Evolutionary conservation across 2,797 vertebrate genomes (phyloP), one percentile per base, ranked within the genome.

Genomic region (Argentina silus): DNA sequence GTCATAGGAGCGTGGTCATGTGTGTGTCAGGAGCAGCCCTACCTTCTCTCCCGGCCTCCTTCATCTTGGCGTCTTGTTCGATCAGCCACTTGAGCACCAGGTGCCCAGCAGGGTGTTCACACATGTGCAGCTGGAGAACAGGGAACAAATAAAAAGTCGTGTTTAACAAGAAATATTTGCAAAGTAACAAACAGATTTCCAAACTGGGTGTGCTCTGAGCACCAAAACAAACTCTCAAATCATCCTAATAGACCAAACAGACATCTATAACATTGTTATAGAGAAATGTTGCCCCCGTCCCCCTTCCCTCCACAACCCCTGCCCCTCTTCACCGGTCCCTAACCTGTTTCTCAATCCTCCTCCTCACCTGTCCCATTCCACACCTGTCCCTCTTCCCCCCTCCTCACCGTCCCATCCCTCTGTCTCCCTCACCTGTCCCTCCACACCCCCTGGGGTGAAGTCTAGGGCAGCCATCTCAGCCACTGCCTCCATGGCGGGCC

Each of bases 81-180:
- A 99, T 93, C 78, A 99, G 89, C 97, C 98, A 99, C 64, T 98
- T 99, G 78, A 99, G 92, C 83, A 99, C 96, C 42, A 99, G 91
- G 85, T 99, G 97, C 78, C 97, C 97, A 7, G 97, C 96, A 0
- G 97, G 96, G 85, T 99, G 97, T 71, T 99, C 97, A 0, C 94
- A 97, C 86, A 98, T 88, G 82, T 99, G 97, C 77, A 99, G 94
- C 98, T 99, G 74, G 43, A 82, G 15, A 43, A 82, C 47, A 23
- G 73, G 14, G 45, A 57, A 77, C 15, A 78, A 2, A 69, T 10
- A 51, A 69, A 36, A 65, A 7, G 36, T 14, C 9, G 10, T 60
- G 59, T 61, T 61, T 14, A 42, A 36, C 27, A 36, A 36, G 27
- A 36, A 36, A 36, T 36, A 1, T 36, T 36, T 36, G 27, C 27